A percentile compares a stretch with the other conserved stretches of the same genome.
phyloP scores from a whole-genome alignment of 2,113 vertebrate genomes.

The Taurulus bubalis region DNA sequence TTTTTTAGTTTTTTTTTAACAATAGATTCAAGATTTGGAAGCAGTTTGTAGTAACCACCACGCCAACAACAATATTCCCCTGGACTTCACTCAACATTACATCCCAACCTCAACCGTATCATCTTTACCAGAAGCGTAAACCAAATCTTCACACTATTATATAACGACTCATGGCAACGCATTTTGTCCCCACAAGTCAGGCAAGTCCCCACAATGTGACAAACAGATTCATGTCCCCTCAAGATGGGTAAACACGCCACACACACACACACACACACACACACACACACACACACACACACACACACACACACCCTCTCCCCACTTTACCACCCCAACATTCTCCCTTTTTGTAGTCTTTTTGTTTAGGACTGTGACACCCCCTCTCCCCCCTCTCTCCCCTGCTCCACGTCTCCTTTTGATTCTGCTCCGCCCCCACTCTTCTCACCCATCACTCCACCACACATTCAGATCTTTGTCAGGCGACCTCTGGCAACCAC shows the following conservation, averaged over 20 bases:
- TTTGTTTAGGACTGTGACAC: not conserved
- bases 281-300: not conserved
- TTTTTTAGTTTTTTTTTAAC: not conserved
- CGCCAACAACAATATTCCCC: not conserved
- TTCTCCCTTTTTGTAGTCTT: not conserved
- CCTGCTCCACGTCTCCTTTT: not conserved
- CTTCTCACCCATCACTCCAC: not conserved
- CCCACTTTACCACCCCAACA: not conserved
- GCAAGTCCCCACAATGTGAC: too few relatives aligned
- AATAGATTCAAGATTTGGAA: not conserved
- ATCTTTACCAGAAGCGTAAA: not conserved
- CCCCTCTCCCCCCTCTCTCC: not conserved
- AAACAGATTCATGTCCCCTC: too few relatives aligned
- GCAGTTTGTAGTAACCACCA: not conserved
- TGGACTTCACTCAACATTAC: not conserved
- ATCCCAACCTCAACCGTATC: not conserved
- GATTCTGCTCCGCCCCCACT: not conserved
- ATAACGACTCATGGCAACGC: not conserved
- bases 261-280: constrained; percentile 4
- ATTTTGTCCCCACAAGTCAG: not conserved
- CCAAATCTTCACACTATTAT: not conserved
- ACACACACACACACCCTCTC: not conserved
- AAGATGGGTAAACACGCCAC: too few relatives aligned
- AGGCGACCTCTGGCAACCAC: constrained; percentile 20
- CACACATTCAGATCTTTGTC: constrained; percentile 43